A percentile compares a stretch with the other conserved stretches of the same genome.
These are phyloP conservation scores for Rhinoderma darwinii DNA, from an alignment of 2,113 vertebrate genomes.

Conservation along the genomic window DNA sequence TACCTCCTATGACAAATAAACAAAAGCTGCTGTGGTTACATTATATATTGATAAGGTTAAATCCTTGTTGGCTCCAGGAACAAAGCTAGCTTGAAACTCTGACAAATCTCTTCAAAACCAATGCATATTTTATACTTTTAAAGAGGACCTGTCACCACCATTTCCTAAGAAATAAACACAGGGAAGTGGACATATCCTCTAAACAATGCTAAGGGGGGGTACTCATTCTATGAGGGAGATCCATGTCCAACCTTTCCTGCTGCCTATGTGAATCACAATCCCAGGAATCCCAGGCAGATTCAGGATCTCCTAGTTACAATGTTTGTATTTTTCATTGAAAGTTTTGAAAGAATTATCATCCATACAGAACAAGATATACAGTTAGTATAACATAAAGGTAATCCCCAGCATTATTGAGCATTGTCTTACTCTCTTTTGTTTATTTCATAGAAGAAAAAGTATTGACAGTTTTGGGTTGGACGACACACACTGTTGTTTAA, in stretches of 20 bases:
- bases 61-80: constrained; percentile 18
- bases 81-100: constrained; percentile 18
- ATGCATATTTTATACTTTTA: not conserved
- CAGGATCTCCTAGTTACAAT: not conserved
- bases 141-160: not conserved
- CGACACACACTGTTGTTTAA: too few relatives aligned
- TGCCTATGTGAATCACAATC: not conserved
- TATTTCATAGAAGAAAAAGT: too few relatives aligned
- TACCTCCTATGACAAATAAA: constrained; percentile 29
- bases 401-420: too few relatives aligned
- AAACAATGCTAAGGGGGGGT: not conserved
- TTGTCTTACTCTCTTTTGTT: too few relatives aligned
- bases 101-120: constrained; percentile 5
- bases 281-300: not conserved
- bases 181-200: not conserved
- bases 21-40: constrained; percentile 31
- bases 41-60: constrained; percentile 19
- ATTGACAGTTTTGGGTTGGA: too few relatives aligned
- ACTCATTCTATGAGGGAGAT: too few relatives aligned
- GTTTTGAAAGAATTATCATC: too few relatives aligned
- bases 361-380: too few relatives aligned
- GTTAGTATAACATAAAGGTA: too few relatives aligned
- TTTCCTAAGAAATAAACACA: not conserved
- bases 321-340: too few relatives aligned
- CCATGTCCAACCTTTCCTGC: too few relatives aligned